These are phyloP conservation scores for Chondrilla cf. caribensis DNA, from an alignment of 37 sponge, comb jelly and placozoan species.

Conservation along the genomic window DNA sequence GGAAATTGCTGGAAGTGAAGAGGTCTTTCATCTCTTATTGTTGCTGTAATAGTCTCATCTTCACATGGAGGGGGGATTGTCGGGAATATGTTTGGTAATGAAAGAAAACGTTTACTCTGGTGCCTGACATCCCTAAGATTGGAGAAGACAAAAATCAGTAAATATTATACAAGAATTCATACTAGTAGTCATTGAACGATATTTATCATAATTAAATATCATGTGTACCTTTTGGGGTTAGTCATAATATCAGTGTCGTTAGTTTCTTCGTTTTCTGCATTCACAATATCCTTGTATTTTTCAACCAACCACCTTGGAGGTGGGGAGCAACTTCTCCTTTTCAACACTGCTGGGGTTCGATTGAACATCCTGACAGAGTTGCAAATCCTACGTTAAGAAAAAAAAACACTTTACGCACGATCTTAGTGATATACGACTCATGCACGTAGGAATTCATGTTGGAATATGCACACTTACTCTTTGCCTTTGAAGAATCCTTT, in stretches of 20 bases:
- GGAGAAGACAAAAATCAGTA: too few species aligned
- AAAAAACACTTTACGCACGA: background rate
- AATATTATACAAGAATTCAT: too few species aligned
- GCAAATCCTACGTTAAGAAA: background rate
- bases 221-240: too few species aligned
- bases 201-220: too few species aligned
- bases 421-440: too few species aligned
- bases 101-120: too few species aligned
- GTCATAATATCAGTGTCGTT: too few species aligned
- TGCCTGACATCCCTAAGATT: too few species aligned
- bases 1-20: background rate
- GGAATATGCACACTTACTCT: too few species aligned
- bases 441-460: too few species aligned
- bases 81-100: background rate
- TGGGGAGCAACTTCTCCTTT: background rate
- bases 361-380: background rate
- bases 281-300: background rate
- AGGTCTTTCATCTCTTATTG: background rate
- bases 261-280: background rate
- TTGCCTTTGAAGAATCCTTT: background rate
- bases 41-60: background rate
- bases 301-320: background rate
- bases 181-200: too few species aligned
- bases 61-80: background rate
- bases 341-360: background rate